Percentiles rank a stretch among this genome's conserved stretches.
Conservation (phyloP, 2,888 invertebrate species). For the Caenorhabditis sp. region DNA sequence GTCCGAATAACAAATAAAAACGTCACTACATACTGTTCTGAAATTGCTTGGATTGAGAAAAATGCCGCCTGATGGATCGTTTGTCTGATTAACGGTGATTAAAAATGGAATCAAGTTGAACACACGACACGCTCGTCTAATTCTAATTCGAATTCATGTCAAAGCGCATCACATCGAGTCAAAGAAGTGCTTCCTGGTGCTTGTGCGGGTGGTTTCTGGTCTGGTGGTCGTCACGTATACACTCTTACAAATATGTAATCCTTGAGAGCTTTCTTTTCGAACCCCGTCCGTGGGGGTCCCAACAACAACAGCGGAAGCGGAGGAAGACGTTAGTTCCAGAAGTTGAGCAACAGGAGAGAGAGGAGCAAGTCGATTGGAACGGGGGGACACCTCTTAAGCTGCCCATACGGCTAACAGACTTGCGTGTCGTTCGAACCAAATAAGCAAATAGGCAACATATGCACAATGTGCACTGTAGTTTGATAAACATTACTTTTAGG, state of each 20-base stretch:
- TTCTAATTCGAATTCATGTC: background rate
- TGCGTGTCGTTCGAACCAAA: constrained; percentile 47
- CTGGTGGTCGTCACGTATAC: background rate
- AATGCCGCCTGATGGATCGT: background rate
- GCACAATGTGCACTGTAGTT: constrained; percentile 51
- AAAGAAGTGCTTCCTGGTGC: background rate
- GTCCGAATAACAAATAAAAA: background rate
- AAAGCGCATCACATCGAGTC: background rate
- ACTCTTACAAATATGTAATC: background rate
- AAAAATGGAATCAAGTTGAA: background rate
- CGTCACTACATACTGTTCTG: too few relatives aligned
- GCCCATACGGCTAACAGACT: constrained; percentile 30
- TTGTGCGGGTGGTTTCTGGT: background rate
- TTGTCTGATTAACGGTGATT: background rate
- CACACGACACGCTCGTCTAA: background rate
- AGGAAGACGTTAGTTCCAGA: background rate
- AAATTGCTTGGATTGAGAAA: constrained; percentile 10
- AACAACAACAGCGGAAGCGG: background rate
- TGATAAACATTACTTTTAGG: constrained; percentile 51
- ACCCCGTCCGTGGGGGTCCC: background rate
- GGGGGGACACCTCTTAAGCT: constrained; percentile 22
- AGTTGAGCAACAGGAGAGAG: background rate
- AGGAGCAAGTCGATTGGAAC: constrained; percentile 18
- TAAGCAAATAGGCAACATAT: constrained; percentile 46
- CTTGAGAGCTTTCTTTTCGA: constrained; percentile 5